Base-by-base conservation (phyloP, 2,888 invertebrate species). In the Pachymerium ferrugineum region DNA sequence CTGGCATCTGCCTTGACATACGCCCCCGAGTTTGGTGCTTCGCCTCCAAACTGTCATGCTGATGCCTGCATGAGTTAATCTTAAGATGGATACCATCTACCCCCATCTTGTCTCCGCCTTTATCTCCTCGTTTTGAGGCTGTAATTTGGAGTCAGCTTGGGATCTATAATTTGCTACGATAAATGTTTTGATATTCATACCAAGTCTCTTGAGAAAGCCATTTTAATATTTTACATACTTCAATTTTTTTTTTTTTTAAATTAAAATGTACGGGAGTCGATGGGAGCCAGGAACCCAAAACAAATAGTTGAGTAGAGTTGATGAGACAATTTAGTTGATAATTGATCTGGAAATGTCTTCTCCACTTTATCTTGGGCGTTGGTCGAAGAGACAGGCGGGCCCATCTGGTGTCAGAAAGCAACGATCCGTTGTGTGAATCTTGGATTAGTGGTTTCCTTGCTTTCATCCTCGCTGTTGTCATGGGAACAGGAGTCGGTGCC, bases 271-370 rank as follows among this genome's bases (percentile, higher is more conserved):
- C 47, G 47, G 19, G 19, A 22, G 19, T 54, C 10, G 19, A 6
- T 54, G 47, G 16, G 22, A 54, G 47, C 19, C 47, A 54, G 22
- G 19, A 54, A 22, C 47, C 47, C 47, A 54, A 54, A 54, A 54
- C 47, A 54, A 54, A 54, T 54, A 54, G 19, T 54, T 54, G 19
- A 54, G 8, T 54, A 19, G 47, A 54, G 47, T 22, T 54, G 47
- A 54, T 54, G 47, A 54, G 47, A 54, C 47, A 54, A 54, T 54
- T 54, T 54, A 54, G 47, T 54, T 54, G 47, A 54, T 54, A 54
- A 54, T 54, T 54, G 47, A 54, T 54, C 47, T 54, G 47, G 47
- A 54, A 54, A 54, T 54, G 19, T 54, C 47, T 54, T 54, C 47
- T 54, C 47, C 47, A 54, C 47, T 54, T 54, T 54, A 54, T 54